Percentiles rank a stretch among this genome's conserved stretches.
phyloP scores from a whole-genome alignment of 2,888 invertebrate species.

The Myopa tessellatipennis region DNA sequence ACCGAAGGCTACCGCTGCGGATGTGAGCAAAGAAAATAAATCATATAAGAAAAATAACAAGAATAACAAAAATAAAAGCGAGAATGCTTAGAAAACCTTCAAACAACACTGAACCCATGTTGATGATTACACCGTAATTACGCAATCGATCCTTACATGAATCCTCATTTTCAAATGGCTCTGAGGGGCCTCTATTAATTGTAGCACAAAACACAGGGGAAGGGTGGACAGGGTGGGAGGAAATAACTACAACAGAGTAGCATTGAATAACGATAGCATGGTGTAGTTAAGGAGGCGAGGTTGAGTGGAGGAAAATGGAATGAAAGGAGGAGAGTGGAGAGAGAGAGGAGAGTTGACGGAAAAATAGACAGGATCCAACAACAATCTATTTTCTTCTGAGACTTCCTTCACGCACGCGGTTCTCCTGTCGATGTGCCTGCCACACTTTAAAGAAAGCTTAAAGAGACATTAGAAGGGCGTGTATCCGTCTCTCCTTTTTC shows the following conservation, averaged over 20 bases:
- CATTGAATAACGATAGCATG: neutral
- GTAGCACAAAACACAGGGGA: neutral
- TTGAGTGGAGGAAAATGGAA: neutral
- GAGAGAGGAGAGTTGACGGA: neutral
- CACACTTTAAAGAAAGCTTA: constrained; percentile 29
- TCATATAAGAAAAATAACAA: constrained; percentile 14
- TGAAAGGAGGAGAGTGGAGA: neutral
- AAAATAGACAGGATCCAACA: neutral
- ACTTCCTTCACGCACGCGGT: neutral
- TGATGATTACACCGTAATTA: constrained; percentile 41
- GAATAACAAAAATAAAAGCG: neutral
- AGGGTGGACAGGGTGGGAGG: too few species aligned
- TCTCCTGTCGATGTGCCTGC: neutral
- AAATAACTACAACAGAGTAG: neutral
- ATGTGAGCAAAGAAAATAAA: constrained; percentile 21
- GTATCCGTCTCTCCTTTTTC: neutral
- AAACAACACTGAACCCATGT: neutral
- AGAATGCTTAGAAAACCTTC: constrained; percentile 5
- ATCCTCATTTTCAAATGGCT: constrained; percentile 31
- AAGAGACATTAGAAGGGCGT: constrained; percentile 40
- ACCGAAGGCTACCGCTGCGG: constrained; percentile 4
- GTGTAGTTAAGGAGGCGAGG: neutral
- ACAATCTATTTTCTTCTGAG: neutral
- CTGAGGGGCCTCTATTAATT: constrained; percentile 18
- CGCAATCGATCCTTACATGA: constrained; percentile 38